Evolutionary conservation across 1,140 invertebrate genomes (phyloP).

Genomic region (Drosophila busckii): DNA sequence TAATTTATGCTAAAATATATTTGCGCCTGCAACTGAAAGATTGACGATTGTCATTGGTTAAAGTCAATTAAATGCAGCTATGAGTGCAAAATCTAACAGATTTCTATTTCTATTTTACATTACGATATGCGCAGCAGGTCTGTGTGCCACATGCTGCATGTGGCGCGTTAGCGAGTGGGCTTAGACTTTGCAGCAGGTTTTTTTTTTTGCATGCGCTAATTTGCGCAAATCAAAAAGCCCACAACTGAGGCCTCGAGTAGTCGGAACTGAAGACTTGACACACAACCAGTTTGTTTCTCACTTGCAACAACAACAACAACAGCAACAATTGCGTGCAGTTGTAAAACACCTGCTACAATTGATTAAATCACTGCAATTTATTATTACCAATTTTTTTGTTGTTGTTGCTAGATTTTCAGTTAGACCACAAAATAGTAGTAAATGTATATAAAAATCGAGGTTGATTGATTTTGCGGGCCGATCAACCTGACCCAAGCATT

Average conservation of each 20-base stretch:
- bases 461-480: conserved; percentile 57
- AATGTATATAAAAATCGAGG: conserved; percentile 36
- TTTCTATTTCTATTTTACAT: not conserved
- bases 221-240: conserved; percentile 66
- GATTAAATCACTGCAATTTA: conserved; percentile 72
- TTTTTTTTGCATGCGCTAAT: conserved; percentile 53
- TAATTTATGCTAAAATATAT: conserved; percentile 24
- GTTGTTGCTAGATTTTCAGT: not conserved
- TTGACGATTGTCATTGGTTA: conserved; percentile 13
- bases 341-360: conserved; percentile 74
- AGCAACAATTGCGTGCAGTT: conserved; percentile 59
- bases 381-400: conserved; percentile 44
- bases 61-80: conserved; percentile 32
- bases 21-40: conserved; percentile 8
- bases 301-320: too few species aligned
- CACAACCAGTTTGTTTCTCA: conserved; percentile 47
- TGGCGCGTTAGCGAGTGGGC: conserved; percentile 29
- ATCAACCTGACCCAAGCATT: conserved; percentile 1
- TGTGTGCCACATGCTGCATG: conserved; percentile 32
- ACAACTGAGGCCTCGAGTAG: conserved; percentile 22
- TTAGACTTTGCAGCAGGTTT: conserved; percentile 20
- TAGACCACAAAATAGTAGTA: conserved; percentile 24
- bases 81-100: not conserved
- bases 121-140: too few species aligned
- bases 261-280: conserved; percentile 14